These are phyloP conservation scores for Sinelater perroti DNA, from an alignment of 2,888 invertebrate species.

Conservation along the genomic window DNA sequence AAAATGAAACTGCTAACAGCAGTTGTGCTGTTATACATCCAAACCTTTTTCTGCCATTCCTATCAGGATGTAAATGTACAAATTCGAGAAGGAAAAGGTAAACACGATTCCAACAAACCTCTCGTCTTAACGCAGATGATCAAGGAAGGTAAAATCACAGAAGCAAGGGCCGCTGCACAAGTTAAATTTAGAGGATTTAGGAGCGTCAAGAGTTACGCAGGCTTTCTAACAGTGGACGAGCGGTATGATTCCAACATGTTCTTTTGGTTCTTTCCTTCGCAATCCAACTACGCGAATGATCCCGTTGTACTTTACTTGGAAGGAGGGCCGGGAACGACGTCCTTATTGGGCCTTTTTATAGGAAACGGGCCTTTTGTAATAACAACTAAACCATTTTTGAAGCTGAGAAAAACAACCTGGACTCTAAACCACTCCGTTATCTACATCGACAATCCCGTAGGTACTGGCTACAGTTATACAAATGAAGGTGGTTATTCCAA, in stretches of 20 bases:
- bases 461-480: slow-evolving; percentile 92
- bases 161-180: slow-evolving; percentile 64
- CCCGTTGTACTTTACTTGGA: slow-evolving; percentile 86
- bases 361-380: slow-evolving; percentile 84
- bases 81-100: too few relatives aligned
- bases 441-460: slow-evolving; percentile 93
- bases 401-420: slow-evolving; percentile 80
- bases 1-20: too few relatives aligned
- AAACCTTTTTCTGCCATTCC: too few relatives aligned
- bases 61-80: too few relatives aligned
- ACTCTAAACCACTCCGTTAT: slow-evolving; percentile 79
- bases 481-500: slow-evolving; percentile 80
- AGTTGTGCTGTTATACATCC: too few relatives aligned
- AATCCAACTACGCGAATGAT: slow-evolving; percentile 62
- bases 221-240: slow-evolving; percentile 85
- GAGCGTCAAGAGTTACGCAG: slow-evolving; percentile 74
- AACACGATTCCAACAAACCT: slow-evolving; percentile 65
- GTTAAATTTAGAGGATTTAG: slow-evolving; percentile 68
- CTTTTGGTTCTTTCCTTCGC: slow-evolving; percentile 91
- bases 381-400: slow-evolving; percentile 57
- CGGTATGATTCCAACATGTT: slow-evolving; percentile 82
- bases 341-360: slow-evolving; percentile 80
- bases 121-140: slow-evolving; percentile 80
- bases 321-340: slow-evolving; percentile 85
- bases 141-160: slow-evolving; percentile 73